phyloP scores from a whole-genome alignment of 2,888 invertebrate species.

The Philonicus albiceps region DNA sequence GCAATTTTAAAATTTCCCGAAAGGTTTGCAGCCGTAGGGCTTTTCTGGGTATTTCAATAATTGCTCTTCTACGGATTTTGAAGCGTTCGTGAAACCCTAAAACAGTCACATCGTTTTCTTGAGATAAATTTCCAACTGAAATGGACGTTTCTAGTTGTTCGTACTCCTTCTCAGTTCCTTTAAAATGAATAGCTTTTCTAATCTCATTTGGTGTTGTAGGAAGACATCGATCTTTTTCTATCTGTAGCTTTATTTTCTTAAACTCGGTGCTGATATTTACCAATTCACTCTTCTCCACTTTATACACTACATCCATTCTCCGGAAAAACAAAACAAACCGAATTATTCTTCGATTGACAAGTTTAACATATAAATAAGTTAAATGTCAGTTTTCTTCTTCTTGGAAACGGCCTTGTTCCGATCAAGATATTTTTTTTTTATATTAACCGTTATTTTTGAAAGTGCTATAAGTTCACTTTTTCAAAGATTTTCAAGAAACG shows the following conservation, averaged over 20 bases:
- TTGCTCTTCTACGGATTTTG: not conserved
- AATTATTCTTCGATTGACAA: not conserved
- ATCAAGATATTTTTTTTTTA: too few species aligned
- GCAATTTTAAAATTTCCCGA: not conserved
- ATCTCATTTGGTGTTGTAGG: constrained; percentile 50
- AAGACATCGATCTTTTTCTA: constrained; percentile 35
- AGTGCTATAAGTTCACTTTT: too few species aligned
- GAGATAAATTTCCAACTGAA: not conserved
- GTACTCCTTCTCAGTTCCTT: constrained; percentile 46
- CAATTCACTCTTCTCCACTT: constrained; percentile 50
- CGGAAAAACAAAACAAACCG: not conserved
- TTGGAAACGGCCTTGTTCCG: too few species aligned
- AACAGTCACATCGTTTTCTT: constrained; percentile 6
- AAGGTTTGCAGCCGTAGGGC: constrained; percentile 42
- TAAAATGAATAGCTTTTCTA: constrained; percentile 49
- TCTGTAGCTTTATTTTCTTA: constrained; percentile 49
- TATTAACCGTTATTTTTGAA: too few species aligned
- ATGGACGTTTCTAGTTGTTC: not conserved
- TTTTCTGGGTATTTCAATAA: constrained; percentile 43
- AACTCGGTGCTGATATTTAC: constrained; percentile 54
- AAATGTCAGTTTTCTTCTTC: not conserved
- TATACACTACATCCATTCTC: constrained; percentile 56
- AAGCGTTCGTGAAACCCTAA: not conserved
- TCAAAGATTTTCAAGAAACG: too few species aligned
- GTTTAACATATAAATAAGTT: too few species aligned